These are phyloP conservation scores for Vesta saturnalis DNA, from an alignment of 2,888 invertebrate species.

Conservation along the genomic window DNA sequence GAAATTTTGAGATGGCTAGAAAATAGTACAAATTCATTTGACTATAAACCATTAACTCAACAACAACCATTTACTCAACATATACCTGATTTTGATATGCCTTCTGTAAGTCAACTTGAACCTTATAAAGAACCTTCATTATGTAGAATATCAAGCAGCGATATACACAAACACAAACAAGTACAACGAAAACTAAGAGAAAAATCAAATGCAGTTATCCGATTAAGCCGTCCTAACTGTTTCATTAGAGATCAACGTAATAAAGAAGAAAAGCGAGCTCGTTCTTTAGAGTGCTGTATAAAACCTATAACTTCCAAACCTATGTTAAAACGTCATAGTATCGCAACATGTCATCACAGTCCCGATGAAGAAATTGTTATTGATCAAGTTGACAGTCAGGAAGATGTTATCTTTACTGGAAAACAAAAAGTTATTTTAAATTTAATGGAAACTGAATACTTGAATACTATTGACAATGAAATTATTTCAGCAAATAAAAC, in stretches of 20 bases:
- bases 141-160: neutral
- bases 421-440: slow-evolving; percentile 45
- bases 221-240: neutral
- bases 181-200: slow-evolving; percentile 11
- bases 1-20: slow-evolving; percentile 49
- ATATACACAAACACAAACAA: neutral
- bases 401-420: slow-evolving; percentile 35
- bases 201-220: slow-evolving; percentile 1
- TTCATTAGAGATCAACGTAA: neutral
- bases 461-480: slow-evolving; percentile 42
- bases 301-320: slow-evolving; percentile 26
- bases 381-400: slow-evolving; percentile 47
- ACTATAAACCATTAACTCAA: slow-evolving; percentile 40
- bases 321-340: slow-evolving; percentile 40
- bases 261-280: slow-evolving; percentile 25
- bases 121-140: slow-evolving; percentile 6
- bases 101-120: slow-evolving; percentile 41
- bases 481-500: neutral
- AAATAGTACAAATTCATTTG: slow-evolving; percentile 49
- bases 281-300: slow-evolving; percentile 42
- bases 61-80: slow-evolving; percentile 45
- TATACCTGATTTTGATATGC: slow-evolving; percentile 29
- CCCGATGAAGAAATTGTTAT: slow-evolving; percentile 42
- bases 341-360: slow-evolving; percentile 32
- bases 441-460: slow-evolving; percentile 51